Evolutionary conservation across 2,113 vertebrate species (phyloP).

Genomic region (Myotis yumanensis): DNA sequence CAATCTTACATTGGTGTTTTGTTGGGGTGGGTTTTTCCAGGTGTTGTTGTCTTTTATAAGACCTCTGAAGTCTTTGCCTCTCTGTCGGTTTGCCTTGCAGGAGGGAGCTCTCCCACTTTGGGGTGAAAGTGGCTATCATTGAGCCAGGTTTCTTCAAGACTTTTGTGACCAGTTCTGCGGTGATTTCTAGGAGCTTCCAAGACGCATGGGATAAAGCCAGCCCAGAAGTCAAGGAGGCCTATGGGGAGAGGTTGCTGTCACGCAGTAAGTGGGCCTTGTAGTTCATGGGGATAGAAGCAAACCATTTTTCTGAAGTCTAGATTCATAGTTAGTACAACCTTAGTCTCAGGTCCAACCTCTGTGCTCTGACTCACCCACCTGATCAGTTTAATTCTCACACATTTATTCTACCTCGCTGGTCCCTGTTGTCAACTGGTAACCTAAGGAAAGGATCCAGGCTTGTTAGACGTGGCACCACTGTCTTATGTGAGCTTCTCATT

Average conservation of each 20-base stretch:
- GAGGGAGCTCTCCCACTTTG: conserved; percentile 87
- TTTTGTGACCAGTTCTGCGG: fast-evolving
- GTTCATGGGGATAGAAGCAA: background rate
- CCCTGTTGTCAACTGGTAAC: background rate
- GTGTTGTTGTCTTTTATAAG: no score
- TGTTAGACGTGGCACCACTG: background rate
- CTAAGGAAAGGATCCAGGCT: background rate
- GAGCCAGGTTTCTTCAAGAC: conserved; percentile 70
- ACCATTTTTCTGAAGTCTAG: background rate
- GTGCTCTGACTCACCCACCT: background rate
- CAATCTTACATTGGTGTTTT: no score
- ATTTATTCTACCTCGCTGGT: background rate
- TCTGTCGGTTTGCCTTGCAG: conserved; percentile 74
- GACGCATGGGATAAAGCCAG: background rate
- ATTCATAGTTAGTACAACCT: fast-evolving
- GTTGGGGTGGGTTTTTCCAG: no score
- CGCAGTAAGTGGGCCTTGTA: conserved; percentile 14
- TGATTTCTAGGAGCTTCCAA: fast-evolving
- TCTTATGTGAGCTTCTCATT: background rate
- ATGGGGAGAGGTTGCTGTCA: conserved; percentile 3
- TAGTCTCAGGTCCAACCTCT: background rate
- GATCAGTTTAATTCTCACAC: no score
- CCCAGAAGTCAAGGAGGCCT: conserved; percentile 51
- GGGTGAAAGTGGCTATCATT: conserved; percentile 86
- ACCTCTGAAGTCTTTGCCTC: background rate